Conservation (phyloP, 2,797 vertebrate species). For the Hafferia zeledoni region DNA sequence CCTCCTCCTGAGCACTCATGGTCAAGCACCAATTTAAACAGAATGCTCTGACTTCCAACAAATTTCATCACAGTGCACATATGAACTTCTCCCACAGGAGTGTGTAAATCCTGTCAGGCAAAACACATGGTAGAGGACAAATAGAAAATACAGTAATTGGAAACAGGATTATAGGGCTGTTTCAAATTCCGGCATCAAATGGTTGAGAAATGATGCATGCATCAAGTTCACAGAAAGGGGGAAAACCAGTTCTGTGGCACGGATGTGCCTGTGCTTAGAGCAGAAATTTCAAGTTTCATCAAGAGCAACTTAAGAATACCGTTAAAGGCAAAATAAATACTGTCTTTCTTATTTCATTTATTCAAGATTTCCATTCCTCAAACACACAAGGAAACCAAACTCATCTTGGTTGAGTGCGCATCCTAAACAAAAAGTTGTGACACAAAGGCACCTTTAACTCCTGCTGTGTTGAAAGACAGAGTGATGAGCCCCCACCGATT, state of each 20-base stretch:
- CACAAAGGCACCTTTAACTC: slow-evolving; percentile 43
- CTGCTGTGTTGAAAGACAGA: background rate
- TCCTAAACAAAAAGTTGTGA: slow-evolving; percentile 8
- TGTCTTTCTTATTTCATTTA: background rate
- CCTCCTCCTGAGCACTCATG: background rate
- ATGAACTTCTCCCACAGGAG: background rate
- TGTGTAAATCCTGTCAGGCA: background rate
- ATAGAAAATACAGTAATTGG: background rate
- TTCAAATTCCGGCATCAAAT: background rate
- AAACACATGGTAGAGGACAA: background rate
- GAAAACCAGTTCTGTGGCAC: background rate
- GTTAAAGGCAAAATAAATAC: background rate
- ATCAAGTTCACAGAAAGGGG: background rate
- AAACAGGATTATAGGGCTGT: background rate
- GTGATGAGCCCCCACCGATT: background rate
- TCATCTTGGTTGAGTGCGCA: background rate
- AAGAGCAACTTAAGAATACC: background rate
- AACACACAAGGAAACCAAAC: background rate
- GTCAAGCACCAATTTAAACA: background rate
- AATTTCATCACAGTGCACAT: background rate
- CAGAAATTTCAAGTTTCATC: background rate
- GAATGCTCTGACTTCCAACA: background rate
- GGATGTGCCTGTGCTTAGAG: background rate
- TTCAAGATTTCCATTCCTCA: background rate
- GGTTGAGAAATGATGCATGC: background rate